A percentile compares a stretch with the other conserved stretches of the same genome.
phyloP scores from a whole-genome alignment of 2,113 vertebrate species.

The Elanus axillaris region DNA sequence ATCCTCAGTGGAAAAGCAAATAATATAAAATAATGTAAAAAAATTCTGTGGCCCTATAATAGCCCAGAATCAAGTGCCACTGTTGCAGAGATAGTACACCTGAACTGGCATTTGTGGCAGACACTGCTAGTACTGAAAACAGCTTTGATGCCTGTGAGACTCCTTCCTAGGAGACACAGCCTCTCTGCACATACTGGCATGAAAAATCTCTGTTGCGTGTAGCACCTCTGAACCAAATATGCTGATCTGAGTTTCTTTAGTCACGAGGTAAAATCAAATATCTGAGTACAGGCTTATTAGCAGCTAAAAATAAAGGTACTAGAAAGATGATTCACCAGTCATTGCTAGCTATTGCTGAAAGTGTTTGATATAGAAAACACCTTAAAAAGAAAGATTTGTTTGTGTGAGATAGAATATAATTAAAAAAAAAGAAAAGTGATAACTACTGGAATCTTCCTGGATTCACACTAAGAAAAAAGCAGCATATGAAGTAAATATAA shows the following conservation, averaged over 20 bases:
- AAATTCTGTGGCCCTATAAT: neutral
- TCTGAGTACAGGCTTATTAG: neutral
- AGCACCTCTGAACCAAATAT: neutral
- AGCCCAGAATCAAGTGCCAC: neutral
- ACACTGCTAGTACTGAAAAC: neutral
- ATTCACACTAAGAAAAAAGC: neutral
- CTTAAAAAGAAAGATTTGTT: neutral
- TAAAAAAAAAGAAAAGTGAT: neutral
- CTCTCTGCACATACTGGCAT: neutral
- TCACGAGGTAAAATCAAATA: neutral
- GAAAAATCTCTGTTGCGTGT: no score
- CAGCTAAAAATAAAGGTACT: neutral
- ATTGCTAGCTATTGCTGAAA: neutral
- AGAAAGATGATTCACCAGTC: neutral
- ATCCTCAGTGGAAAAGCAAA: neutral
- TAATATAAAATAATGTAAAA: neutral
- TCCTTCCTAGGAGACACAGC: neutral
- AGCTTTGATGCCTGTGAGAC: neutral
- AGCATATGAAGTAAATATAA: neutral
- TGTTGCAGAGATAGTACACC: neutral
- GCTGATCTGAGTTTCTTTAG: neutral
- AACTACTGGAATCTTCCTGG: neutral
- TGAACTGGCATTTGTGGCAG: neutral
- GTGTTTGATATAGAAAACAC: neutral
- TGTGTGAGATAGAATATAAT: neutral